A percentile compares a stretch with the other conserved stretches of the same genome.
Evolutionary conservation across 2,797 vertebrate species (phyloP).

Genomic region (Schizothorax lantsangensis): DNA sequence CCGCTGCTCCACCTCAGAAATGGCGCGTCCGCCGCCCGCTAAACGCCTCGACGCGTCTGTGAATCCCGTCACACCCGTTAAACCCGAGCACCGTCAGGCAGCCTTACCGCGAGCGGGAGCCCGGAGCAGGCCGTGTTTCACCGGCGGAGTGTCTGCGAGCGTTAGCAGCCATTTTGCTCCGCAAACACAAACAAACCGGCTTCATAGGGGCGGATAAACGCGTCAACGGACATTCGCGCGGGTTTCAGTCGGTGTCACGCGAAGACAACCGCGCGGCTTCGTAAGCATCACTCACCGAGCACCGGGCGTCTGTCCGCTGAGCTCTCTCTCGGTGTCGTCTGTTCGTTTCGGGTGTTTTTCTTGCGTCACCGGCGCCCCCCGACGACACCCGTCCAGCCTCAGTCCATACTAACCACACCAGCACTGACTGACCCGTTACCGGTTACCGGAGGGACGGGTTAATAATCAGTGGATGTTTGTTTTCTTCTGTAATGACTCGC

Average conservation of each 20-base stretch:
- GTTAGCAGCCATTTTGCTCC: constrained; percentile 47
- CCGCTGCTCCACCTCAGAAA: constrained; percentile 23
- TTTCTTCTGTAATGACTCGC: neutral
- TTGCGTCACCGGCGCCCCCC: constrained; percentile 86
- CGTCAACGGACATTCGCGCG: neutral
- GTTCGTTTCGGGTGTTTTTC: constrained; percentile 86
- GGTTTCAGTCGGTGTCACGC: constrained; percentile 22
- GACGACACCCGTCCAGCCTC: constrained; percentile 72
- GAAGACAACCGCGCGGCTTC: neutral
- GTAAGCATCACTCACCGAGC: constrained; percentile 77
- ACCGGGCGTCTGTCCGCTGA: constrained; percentile 77
- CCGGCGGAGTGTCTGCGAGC: neutral
- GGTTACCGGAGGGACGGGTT: neutral
- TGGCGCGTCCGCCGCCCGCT: constrained; percentile 15
- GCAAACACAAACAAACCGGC: constrained; percentile 34
- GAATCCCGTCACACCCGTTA: neutral
- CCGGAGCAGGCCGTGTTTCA: neutral
- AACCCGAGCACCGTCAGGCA: neutral
- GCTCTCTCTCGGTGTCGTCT: constrained; percentile 54
- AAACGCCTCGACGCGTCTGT: neutral
- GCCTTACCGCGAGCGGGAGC: neutral
- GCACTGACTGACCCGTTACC: neutral
- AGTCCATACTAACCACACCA: neutral
- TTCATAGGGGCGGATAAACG: neutral
- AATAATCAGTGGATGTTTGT: neutral